Evolutionary conservation across 2,797 vertebrate genomes (phyloP).

Genomic region (Novumbra hubbsi): DNA sequence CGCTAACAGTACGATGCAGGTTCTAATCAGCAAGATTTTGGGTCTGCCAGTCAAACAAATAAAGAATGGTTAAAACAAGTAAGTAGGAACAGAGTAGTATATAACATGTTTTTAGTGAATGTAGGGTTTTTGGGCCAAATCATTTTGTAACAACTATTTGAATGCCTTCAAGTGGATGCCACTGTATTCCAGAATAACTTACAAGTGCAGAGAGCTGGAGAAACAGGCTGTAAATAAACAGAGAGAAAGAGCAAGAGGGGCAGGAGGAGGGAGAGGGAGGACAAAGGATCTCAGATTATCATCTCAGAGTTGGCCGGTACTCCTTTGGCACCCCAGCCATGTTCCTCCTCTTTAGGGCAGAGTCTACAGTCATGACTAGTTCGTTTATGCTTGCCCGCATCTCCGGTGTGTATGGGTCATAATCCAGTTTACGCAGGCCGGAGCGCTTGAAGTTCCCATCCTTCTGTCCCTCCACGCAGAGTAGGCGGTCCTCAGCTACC

Average conservation of each 20-base stretch:
- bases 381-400: constrained; percentile 82
- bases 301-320: constrained; percentile 85
- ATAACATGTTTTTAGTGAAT: constrained; percentile 18
- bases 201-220: neutral
- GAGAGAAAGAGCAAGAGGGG: constrained; percentile 5
- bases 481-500: constrained; percentile 86
- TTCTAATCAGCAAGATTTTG: neutral
- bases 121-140: constrained; percentile 14
- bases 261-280: constrained; percentile 14
- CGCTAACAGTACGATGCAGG: constrained; percentile 24
- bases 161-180: neutral
- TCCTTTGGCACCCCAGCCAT: constrained; percentile 88
- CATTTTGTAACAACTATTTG: neutral
- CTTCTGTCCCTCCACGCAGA: constrained; percentile 96
- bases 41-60: constrained; percentile 18
- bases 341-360: constrained; percentile 80
- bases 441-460: constrained; percentile 98
- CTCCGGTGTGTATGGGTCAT: constrained; percentile 89
- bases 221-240: constrained; percentile 9
- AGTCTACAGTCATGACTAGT: constrained; percentile 88
- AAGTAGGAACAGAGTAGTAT: constrained; percentile 5
- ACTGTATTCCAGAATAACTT: neutral
- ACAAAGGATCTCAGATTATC: constrained; percentile 65
- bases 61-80: constrained; percentile 21
- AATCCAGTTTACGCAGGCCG: constrained; percentile 90